These are phyloP conservation scores for Alouatta palliata DNA, from an alignment of 2,113 vertebrate genomes.

Conservation along the genomic window DNA sequence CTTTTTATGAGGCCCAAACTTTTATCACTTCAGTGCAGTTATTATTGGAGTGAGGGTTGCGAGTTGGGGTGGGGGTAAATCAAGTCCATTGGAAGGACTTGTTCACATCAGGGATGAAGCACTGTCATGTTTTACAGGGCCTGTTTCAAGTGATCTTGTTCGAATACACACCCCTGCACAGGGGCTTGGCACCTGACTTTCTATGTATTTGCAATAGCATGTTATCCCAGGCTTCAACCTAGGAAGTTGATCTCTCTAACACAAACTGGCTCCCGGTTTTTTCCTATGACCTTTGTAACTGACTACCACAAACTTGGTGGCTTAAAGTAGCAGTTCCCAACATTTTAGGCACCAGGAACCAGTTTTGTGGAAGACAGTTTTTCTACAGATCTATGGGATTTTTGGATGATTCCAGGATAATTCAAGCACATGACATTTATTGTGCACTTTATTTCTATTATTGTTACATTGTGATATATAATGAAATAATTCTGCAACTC, in stretches of 20 bases:
- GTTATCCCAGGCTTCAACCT: neutral
- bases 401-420: too few relatives aligned
- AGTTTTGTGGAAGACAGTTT: too few relatives aligned
- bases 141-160: neutral
- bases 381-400: too few relatives aligned
- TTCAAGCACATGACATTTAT: too few relatives aligned
- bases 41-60: too few relatives aligned
- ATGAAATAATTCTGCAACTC: too few relatives aligned
- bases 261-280: neutral
- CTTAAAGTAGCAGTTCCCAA: neutral
- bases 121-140: accelerated
- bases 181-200: neutral
- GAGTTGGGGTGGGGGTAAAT: neutral
- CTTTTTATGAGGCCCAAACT: neutral
- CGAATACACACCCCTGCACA: neutral
- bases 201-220: neutral
- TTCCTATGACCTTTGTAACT: neutral
- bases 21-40: neutral
- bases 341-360: too few relatives aligned
- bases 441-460: too few relatives aligned
- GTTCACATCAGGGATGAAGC: accelerated
- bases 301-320: neutral
- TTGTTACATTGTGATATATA: too few relatives aligned
- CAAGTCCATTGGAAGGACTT: neutral
- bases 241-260: neutral